Evolutionary conservation across 1,140 invertebrate genomes (phyloP), one percentile per base, ranked within the genome.

Genomic region (Dendrolimus punctatus): DNA sequence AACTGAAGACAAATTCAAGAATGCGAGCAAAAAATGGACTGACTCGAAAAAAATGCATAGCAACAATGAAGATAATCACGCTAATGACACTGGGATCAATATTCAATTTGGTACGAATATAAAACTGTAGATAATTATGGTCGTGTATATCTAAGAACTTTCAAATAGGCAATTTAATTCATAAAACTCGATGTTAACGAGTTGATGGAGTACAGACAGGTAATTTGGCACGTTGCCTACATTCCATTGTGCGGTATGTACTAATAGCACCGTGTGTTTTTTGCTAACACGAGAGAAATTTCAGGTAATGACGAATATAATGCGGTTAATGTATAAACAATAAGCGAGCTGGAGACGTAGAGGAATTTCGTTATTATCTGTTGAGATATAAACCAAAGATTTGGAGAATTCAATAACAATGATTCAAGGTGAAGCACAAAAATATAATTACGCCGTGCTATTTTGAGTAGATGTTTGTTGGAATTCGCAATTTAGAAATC

Each of bases 211-310:
- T 55, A 64, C 60, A 63, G 59, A 62, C 66, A 70, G 65, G 74
- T 76, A 71, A 72, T 73, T 76, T 80, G 76, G 76, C 71, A 49
- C 46, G 60, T 2, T 73, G 74, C 76, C 76, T 68, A 75, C 68
- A 79, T 76, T 74, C 73, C 69, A 51, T 6, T 9, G 53, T 55
- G 57, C 54, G 60, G 66, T 69, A 68, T 71, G 68, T 62, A 59
- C 68, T 68, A 67, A 72, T 70, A 66, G 64, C 62, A 58, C 59
- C 66, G 68, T 59, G 50, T 61, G 55, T 58, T 74, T 75, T 66
- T 72, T 69, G 60, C 65, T 64, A 63, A 62, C 54, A 55, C 58
- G 59, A 60, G 58, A 64, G 74, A 73, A 72, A 71, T 66, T 71
- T 75, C 65, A 73, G 66, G 63, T 73, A 70, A 65, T 72, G 57